Percentiles rank a stretch among this genome's conserved stretches.
Evolutionary conservation across 2,888 invertebrate genomes (phyloP).

Genomic region (Abrostola tripartita): DNA sequence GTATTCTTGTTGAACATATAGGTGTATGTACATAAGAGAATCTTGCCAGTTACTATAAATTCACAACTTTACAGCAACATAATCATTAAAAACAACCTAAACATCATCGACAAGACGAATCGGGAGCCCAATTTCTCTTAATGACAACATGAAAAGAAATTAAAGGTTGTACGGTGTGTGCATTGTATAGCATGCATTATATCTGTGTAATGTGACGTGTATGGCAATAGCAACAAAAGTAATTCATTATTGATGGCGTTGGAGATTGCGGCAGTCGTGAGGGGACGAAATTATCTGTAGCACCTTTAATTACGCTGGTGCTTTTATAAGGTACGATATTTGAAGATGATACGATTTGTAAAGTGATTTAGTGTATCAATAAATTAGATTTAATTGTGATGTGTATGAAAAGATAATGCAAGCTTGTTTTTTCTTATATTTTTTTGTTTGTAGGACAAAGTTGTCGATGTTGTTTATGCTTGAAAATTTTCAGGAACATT

Average conservation of each 20-base stretch:
- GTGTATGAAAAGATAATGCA: neutral
- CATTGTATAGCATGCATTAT: conserved; percentile 43
- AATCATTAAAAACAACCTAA: neutral
- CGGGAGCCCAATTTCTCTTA: conserved; percentile 50
- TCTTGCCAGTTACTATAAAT: neutral
- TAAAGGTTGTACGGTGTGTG: conserved; percentile 51
- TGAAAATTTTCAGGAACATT: too few species aligned
- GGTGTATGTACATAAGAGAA: too few species aligned
- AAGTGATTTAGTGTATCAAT: neutral
- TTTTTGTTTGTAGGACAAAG: neutral
- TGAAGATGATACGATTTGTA: conserved; percentile 21
- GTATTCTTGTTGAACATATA: too few species aligned
- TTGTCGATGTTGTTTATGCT: too few species aligned
- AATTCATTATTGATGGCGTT: conserved; percentile 83
- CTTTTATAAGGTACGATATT: conserved; percentile 71
- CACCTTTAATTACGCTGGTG: conserved; percentile 74
- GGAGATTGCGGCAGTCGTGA: conserved; percentile 71
- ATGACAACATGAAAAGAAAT: conserved; percentile 60
- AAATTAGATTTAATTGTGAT: conserved; percentile 15
- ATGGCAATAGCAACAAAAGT: conserved; percentile 77
- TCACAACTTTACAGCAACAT: neutral
- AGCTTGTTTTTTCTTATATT: neutral
- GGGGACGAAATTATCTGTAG: conserved; percentile 76
- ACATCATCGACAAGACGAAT: conserved; percentile 4
- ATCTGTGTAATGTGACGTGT: conserved; percentile 47